A percentile compares a stretch with the other conserved stretches of the same genome.
Conservation (phyloP, 2,113 vertebrate species). For the Coptodon bakossiorum region DNA sequence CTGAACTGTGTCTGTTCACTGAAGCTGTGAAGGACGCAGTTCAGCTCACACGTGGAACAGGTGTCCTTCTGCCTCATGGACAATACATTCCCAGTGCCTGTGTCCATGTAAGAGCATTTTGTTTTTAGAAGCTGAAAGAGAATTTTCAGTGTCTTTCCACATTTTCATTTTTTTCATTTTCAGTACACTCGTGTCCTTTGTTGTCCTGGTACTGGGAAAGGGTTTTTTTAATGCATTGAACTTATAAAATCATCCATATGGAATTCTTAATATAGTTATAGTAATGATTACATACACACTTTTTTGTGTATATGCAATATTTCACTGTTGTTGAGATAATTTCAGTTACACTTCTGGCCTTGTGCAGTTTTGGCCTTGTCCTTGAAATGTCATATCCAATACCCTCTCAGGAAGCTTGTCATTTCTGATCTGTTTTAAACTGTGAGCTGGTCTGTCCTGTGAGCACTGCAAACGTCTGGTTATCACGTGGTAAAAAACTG, state of each 20-base stretch:
- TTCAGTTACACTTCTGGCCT: not conserved
- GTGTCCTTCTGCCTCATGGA: slow-evolving; percentile 33
- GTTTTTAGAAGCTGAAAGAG: not conserved
- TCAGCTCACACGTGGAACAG: slow-evolving; percentile 39
- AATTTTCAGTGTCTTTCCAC: not conserved
- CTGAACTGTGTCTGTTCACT: slow-evolving; percentile 61
- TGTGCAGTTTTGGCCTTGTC: not conserved
- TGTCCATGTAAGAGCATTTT: slow-evolving; percentile 28
- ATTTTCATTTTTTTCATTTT: not conserved
- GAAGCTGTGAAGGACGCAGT: slow-evolving; percentile 61
- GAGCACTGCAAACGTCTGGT: not conserved
- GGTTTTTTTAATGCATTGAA: not conserved
- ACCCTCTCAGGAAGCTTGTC: not conserved
- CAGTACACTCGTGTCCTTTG: not conserved
- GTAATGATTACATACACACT: not conserved
- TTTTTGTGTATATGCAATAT: not conserved
- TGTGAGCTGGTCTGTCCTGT: not conserved
- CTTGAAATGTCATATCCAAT: not conserved
- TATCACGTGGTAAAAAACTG: not conserved
- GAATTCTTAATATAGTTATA: not conserved
- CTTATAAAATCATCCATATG: not conserved
- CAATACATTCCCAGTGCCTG: not conserved
- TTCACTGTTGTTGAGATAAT: not conserved
- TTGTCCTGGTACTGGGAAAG: not conserved
- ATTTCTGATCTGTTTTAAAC: not conserved